Evolutionary conservation across 2,888 invertebrate genomes (phyloP), one percentile per base, ranked within the genome.

Genomic region (Lepidocyrtoides sp.): DNA sequence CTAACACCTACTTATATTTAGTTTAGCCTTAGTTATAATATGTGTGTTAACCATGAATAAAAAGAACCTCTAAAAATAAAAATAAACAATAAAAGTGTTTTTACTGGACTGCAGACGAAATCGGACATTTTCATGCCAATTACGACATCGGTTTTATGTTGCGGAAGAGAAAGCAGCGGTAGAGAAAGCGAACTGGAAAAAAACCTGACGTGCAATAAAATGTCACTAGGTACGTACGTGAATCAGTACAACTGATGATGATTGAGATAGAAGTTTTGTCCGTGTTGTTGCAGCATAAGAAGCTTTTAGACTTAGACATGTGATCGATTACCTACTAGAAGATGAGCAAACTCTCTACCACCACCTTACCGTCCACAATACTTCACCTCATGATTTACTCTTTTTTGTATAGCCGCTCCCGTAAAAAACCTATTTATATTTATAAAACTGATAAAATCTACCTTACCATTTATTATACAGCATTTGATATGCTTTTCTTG

Each of bases 91-190:
- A 36, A 36, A 36, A 36, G 36, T 29, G 29, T 57, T 57, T 51
- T 8, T 63, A 32, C 69, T 36, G n/a, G 32, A 69, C 36, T 69
- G 69, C 69, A 69, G 69, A 69, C 36, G 69, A n/a, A 69, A 69
- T 69, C 69, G 8, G 36, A 17, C n/a, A 69, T 69, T 69, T 69
- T 69, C 69, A 69, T 69, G 69, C 69, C 69, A 69, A 69, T 69
- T 69, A 69, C 69, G 3, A n/a, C 36, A 2, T 10, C 63, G 63
- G 10, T 29, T 63, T 63, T 60, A 36, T 63, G 26, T 63, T 29
- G 29, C 63, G 29, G 36, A 36, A 36, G 7, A 36, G 3, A 36
- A 4, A 7, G 26, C 12, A 10, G 32, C 14, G 23, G 26, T 23
- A 8, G 57, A 26, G 23, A 32, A 63, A 63, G 14, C 2, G 8